Base-by-base conservation (phyloP, 2,797 vertebrate genomes). In the Acipenser ruthenus region DNA sequence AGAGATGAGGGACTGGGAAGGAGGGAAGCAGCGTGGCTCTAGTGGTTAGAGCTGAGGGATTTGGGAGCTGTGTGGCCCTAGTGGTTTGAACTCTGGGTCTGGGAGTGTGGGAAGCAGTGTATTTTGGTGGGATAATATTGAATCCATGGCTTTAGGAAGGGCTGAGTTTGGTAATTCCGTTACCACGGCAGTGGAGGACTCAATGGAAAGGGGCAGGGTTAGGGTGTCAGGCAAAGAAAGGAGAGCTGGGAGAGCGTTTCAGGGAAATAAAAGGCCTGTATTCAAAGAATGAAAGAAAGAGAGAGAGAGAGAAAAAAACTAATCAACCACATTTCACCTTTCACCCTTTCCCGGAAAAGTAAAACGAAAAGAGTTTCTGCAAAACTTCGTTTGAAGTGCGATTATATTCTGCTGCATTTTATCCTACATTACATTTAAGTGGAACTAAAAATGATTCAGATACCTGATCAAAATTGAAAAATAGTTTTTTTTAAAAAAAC, bases 111-210 rank as follows among this genome's bases (percentile, higher is more conserved):
- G 55, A 52, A 49, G 10, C 37, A 12, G 12, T 18, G n/a, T 11
- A 37, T 37, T 37, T 37, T 37, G 15, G 64, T 60, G 23, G 23
- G 11, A 15, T 60, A 49, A 12, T 53, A 12, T 6, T 8, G 51
- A 53, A 12, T 6, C 51, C 23, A 37, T 37, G 23, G 23, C 23
- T 37, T 12, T 12, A 12, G 2, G 51, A 23, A 49, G 79, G 74
- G 76, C 77, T 76, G 12, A 0, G 58, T 68, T 70, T 69, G 74
- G 73, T 72, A 69, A 70, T 74, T 70, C 67, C 65, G 66, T 67
- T 74, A 49, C 10, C 2, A 0, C 70, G 73, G 70, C 73, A 71
- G 76, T 68, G 69, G 72, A 70, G 70, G 65, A 71, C 73, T 37
- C 23, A 37, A 37, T 37, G 23, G 68, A 50, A 73, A 51, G 74